phyloP scores from a whole-genome alignment of 1,140 invertebrate species.

The Antheraea pernyi region DNA sequence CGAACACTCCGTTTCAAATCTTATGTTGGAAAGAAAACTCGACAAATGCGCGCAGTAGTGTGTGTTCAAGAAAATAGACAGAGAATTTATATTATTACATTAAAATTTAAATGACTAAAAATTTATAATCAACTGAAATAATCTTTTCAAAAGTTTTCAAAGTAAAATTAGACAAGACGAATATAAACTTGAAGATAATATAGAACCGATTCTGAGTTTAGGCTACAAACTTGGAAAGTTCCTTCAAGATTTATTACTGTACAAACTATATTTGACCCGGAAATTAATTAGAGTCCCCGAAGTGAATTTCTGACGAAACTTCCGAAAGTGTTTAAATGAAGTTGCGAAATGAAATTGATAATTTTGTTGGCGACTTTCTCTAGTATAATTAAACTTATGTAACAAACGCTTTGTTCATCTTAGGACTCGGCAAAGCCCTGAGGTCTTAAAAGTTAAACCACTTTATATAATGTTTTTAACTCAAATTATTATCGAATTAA shows the following conservation, averaged over 20 bases:
- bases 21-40: too few relatives aligned
- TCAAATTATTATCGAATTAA: background rate
- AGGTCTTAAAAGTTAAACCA: background rate
- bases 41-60: too few relatives aligned
- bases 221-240: conserved; percentile 23
- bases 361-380: conserved; percentile 7
- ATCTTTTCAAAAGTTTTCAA: background rate
- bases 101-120: too few relatives aligned
- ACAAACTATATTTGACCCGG: conserved; percentile 30
- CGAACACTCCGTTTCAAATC: too few relatives aligned
- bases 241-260: conserved; percentile 20
- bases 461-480: background rate
- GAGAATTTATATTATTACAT: too few relatives aligned
- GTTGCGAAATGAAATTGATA: conserved; percentile 11
- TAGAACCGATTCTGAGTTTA: conserved; percentile 17
- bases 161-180: background rate
- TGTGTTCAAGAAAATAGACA: too few relatives aligned
- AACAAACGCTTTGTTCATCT: background rate
- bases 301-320: conserved; percentile 10
- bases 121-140: background rate
- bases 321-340: conserved; percentile 7
- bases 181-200: background rate
- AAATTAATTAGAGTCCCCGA: conserved; percentile 21
- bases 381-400: background rate
- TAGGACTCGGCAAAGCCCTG: background rate